phyloP scores from a whole-genome alignment of 2,888 invertebrate species.

The Platycnemis pennipes region DNA sequence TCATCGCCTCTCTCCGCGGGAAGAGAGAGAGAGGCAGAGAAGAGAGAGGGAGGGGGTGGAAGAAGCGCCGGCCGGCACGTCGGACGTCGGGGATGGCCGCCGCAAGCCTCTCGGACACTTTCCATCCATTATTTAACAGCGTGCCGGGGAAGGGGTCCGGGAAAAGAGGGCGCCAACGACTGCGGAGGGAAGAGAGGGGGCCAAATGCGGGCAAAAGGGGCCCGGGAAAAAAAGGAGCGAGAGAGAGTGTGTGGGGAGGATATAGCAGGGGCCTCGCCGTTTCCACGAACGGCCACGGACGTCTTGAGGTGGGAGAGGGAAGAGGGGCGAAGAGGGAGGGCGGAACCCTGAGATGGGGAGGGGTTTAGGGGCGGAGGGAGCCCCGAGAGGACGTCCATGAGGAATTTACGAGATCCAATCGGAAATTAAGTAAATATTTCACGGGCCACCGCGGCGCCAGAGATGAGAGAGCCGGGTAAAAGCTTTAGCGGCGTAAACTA shows the following conservation, averaged over 20 bases:
- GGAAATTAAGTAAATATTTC: conserved; percentile 36
- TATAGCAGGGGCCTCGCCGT: neutral
- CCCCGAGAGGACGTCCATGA: neutral
- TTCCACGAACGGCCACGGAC: neutral
- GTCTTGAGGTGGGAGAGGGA: neutral
- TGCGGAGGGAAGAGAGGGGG: no score
- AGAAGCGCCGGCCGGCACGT: neutral
- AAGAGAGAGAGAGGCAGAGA: neutral
- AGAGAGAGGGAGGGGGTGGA: neutral
- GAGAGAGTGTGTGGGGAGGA: neutral
- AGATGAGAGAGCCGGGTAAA: neutral
- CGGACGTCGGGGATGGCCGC: neutral
- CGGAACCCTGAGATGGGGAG: neutral
- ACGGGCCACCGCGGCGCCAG: neutral
- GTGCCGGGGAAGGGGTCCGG: neutral
- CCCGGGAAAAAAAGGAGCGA: neutral
- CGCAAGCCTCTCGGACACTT: conserved; percentile 51
- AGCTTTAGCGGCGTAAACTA: conserved; percentile 30
- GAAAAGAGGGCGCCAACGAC: neutral
- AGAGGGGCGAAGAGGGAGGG: neutral
- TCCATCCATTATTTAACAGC: conserved; percentile 61
- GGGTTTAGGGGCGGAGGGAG: neutral
- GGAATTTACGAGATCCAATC: conserved; percentile 39
- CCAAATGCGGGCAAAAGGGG: neutral
- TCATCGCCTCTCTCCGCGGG: neutral